These are phyloP conservation scores for Phenganax marumi DNA, from an alignment of 92 coral and sea anemone species.

Conservation along the genomic window DNA sequence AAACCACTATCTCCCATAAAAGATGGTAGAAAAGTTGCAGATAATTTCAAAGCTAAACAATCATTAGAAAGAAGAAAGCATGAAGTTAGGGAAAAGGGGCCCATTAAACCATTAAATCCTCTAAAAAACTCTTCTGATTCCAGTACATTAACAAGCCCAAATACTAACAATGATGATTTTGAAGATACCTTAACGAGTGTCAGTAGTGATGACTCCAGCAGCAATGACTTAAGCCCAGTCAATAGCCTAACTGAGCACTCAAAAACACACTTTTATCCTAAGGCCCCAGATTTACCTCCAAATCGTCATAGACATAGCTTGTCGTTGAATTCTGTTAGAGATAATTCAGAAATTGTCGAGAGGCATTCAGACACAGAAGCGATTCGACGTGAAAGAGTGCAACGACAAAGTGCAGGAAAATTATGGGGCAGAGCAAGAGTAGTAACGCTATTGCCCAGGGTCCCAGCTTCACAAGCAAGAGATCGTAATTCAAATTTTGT, in stretches of 20 bases:
- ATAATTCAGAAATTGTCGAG: neutral
- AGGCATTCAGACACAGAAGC: conserved; percentile 43
- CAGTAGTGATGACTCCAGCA: conserved; percentile 67
- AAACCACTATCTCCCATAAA: conserved; percentile 31
- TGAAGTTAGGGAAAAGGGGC: neutral
- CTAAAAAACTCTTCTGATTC: neutral
- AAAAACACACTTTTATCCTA: conserved; percentile 34
- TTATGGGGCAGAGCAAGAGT: conserved; percentile 24
- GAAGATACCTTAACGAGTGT: conserved; percentile 88
- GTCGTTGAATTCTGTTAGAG: conserved; percentile 26
- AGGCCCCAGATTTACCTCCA: conserved; percentile 74
- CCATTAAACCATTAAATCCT: conserved; percentile 6
- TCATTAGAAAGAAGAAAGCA: conserved; percentile 8
- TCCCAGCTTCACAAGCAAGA: conserved; percentile 71
- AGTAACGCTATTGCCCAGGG: conserved; percentile 65
- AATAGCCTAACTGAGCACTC: conserved; percentile 34
- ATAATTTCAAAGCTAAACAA: conserved; percentile 20
- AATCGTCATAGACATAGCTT: conserved; percentile 55
- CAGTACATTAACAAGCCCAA: neutral
- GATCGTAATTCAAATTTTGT: conserved; percentile 81
- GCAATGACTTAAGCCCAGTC: conserved; percentile 16
- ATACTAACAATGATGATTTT: conserved; percentile 53
- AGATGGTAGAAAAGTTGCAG: conserved; percentile 14
- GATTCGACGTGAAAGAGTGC: neutral
- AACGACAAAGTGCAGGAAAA: neutral